These are phyloP conservation scores for Sapajus apella DNA, from an alignment of 2,113 vertebrate genomes.

Conservation along the genomic window DNA sequence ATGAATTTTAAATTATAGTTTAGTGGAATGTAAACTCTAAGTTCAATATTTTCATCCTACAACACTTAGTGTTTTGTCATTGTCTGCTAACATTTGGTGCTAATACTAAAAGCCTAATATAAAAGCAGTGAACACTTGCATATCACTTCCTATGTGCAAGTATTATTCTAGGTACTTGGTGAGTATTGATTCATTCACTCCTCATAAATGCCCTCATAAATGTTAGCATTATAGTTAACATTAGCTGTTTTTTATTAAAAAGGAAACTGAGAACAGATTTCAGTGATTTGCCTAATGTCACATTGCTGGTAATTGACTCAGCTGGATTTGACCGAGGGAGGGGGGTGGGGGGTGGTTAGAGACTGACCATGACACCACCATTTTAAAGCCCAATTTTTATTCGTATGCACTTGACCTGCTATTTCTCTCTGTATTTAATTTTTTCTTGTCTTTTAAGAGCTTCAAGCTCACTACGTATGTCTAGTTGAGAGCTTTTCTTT, in stretches of 20 bases:
- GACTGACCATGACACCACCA: not conserved
- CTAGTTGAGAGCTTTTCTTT: not conserved
- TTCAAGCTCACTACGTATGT: not conserved
- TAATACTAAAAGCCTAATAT: not conserved
- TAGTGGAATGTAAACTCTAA: not conserved
- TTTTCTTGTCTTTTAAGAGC: not conserved
- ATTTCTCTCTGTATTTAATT: not conserved
- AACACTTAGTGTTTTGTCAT: not conserved
- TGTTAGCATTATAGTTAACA: not conserved
- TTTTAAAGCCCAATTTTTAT: not conserved
- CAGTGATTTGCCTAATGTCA: not conserved
- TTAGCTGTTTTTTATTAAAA: not conserved
- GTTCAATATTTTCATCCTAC: not conserved
- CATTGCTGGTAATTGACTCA: not conserved
- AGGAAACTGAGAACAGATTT: not conserved
- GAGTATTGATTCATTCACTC: not conserved
- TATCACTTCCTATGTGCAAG: not conserved
- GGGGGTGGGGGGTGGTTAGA: not conserved
- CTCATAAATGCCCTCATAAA: not conserved
- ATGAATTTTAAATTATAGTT: slow-evolving; percentile 19
- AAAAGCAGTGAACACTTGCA: not conserved
- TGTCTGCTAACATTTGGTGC: not conserved
- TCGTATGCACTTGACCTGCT: not conserved
- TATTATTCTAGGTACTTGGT: not conserved
- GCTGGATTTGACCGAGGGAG: not conserved